phyloP scores from a whole-genome alignment of 2,113 vertebrate species.

The Polyodon spathula region DNA sequence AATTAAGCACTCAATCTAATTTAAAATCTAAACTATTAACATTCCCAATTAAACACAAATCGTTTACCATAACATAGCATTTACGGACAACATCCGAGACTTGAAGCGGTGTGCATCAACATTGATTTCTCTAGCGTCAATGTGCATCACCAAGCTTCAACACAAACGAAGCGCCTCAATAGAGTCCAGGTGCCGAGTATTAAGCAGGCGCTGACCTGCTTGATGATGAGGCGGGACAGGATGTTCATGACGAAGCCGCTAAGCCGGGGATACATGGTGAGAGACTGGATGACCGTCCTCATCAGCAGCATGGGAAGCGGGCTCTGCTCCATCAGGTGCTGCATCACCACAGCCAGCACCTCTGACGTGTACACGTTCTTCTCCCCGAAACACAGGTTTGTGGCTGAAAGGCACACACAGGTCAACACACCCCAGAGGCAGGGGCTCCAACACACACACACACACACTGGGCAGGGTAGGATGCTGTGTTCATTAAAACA shows the following conservation, averaged over 20 bases:
- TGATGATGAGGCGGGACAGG: conserved; percentile 82
- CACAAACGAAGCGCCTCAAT: too few relatives aligned
- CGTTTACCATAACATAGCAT: too few relatives aligned
- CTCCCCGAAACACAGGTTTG: conserved; percentile 88
- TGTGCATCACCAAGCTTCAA: too few relatives aligned
- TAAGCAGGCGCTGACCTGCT: conserved; percentile 61
- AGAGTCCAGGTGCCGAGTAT: not conserved
- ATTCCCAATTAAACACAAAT: too few relatives aligned
- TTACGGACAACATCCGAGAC: too few relatives aligned
- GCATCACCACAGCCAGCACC: conserved; percentile 90
- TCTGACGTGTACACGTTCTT: conserved; percentile 88
- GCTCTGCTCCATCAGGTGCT: conserved; percentile 92
- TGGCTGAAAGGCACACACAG: conserved; percentile 51
- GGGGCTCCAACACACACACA: not conserved
- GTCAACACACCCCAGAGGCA: too few relatives aligned
- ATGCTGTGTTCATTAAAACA: too few relatives aligned
- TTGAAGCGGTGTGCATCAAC: too few relatives aligned
- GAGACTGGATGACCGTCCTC: conserved; percentile 90
- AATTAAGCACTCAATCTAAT: too few relatives aligned
- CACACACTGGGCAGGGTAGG: too few relatives aligned
- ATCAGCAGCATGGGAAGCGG: conserved; percentile 90
- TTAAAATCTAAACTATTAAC: too few relatives aligned
- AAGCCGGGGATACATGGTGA: conserved; percentile 88
- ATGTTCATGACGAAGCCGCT: conserved; percentile 94
- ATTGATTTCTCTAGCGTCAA: too few relatives aligned